Evolutionary conservation across 2,797 vertebrate genomes (phyloP).

Genomic region (Hydrolagus colliei): DNA sequence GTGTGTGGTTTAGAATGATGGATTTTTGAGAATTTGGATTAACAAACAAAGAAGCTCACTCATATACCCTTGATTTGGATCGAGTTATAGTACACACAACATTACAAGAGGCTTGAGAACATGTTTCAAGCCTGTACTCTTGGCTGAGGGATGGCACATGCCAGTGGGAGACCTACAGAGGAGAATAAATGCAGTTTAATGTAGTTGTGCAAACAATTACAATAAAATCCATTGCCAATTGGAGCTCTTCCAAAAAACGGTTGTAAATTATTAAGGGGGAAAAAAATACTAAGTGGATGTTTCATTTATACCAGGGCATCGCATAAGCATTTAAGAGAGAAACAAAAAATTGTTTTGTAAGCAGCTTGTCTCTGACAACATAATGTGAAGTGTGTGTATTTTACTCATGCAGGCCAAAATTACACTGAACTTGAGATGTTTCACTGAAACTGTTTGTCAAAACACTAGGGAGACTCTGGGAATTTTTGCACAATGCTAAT

Average conservation of each 20-base stretch:
- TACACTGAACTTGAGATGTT: constrained; percentile 47
- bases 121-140: neutral
- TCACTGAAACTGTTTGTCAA: constrained; percentile 47
- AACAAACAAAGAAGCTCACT: too few relatives aligned
- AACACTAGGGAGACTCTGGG: constrained; percentile 41
- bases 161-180: neutral
- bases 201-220: neutral
- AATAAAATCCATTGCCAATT: neutral
- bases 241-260: neutral
- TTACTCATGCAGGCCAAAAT: constrained; percentile 55
- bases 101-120: neutral
- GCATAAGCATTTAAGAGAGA: neutral
- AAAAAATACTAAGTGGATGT: neutral
- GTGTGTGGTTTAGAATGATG: too few relatives aligned
- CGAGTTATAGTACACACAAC: neutral
- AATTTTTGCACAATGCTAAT: constrained; percentile 36
- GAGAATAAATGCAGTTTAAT: neutral
- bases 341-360: neutral
- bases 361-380: neutral
- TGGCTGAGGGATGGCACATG: neutral
- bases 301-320: neutral
- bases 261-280: neutral
- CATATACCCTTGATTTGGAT: too few relatives aligned
- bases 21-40: too few relatives aligned
- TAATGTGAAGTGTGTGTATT: constrained; percentile 42